A percentile compares a stretch with the other conserved stretches of the same genome.
phyloP scores from a whole-genome alignment of 2,113 vertebrate genomes.

The Tetraodon nigroviridis region DNA sequence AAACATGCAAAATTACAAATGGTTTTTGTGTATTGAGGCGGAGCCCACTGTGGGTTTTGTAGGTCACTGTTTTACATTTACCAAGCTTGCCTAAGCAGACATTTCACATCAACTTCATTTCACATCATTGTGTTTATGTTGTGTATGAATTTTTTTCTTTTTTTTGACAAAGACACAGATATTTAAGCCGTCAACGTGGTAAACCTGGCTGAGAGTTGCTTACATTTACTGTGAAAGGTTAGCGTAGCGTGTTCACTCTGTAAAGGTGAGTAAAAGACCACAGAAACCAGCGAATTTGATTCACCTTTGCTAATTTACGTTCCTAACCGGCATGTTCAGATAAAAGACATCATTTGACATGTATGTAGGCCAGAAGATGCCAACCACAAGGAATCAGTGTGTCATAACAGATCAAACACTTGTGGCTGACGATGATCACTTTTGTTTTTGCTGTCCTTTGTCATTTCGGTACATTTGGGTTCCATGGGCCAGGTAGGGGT shows the following conservation, averaged over 20 bases:
- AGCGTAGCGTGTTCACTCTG: not conserved
- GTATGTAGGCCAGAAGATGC: conserved; percentile 55
- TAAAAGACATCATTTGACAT: conserved; percentile 38
- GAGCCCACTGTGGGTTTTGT: conserved; percentile 3
- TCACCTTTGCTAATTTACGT: not conserved
- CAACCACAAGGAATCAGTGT: conserved; percentile 71
- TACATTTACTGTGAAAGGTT: not conserved
- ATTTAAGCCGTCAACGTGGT: too few species aligned
- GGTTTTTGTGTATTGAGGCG: not conserved
- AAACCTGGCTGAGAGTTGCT: not conserved
- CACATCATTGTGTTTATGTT: conserved; percentile 10
- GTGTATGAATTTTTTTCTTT: not conserved
- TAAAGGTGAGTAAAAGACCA: conserved; percentile 6
- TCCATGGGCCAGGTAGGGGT: conserved; percentile 56
- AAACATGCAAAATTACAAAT: conserved; percentile 1
- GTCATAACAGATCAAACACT: conserved; percentile 62
- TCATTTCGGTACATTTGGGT: conserved; percentile 70
- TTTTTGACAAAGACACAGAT: not conserved
- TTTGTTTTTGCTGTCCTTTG: conserved; percentile 57
- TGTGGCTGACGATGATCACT: conserved; percentile 62
- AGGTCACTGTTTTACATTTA: conserved; percentile 10
- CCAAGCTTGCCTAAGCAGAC: not conserved
- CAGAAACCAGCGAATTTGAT: conserved; percentile 9
- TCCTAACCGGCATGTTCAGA: conserved; percentile 20
- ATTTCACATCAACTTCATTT: conserved; percentile 15